These are phyloP conservation scores for Polyergus mexicanus DNA, from an alignment of 1,140 invertebrate species.

Conservation along the genomic window DNA sequence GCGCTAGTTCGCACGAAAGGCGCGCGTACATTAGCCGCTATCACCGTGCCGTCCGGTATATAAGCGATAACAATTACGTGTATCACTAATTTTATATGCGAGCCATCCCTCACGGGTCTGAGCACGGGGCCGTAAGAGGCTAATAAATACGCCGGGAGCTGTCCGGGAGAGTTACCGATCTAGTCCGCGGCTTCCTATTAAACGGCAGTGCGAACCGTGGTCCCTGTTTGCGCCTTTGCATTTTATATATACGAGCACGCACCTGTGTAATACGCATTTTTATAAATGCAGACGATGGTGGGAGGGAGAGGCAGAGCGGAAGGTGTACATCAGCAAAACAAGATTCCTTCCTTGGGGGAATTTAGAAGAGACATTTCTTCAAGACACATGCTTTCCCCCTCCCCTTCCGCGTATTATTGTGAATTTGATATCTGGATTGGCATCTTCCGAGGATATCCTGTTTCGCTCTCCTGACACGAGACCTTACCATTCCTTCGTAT, in stretches of 20 bases:
- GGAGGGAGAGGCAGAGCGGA: background rate
- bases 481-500: no score
- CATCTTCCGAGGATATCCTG: slow-evolving; percentile 45
- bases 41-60: slow-evolving; percentile 71
- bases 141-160: slow-evolving; percentile 75
- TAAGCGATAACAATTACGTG: slow-evolving; percentile 82
- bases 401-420: no score
- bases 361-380: slow-evolving; percentile 36
- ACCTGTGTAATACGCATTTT: slow-evolving; percentile 48
- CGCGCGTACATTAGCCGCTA: slow-evolving; percentile 65
- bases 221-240: slow-evolving; percentile 47
- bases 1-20: slow-evolving; percentile 62
- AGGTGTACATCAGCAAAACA: slow-evolving; percentile 32
- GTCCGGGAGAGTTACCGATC: slow-evolving; percentile 65
- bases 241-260: slow-evolving; percentile 44
- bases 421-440: slow-evolving; percentile 20
- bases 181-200: slow-evolving; percentile 75
- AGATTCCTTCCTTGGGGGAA: slow-evolving; percentile 30
- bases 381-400: background rate
- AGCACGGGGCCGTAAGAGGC: slow-evolving; percentile 4
- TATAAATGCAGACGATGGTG: slow-evolving; percentile 22
- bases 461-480: slow-evolving; percentile 2
- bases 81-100: slow-evolving; percentile 84
- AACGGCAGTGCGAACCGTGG: slow-evolving; percentile 74
- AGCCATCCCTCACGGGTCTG: slow-evolving; percentile 69